phyloP scores from a whole-genome alignment of 2,888 invertebrate genomes.

The Dasypogon diadema region DNA sequence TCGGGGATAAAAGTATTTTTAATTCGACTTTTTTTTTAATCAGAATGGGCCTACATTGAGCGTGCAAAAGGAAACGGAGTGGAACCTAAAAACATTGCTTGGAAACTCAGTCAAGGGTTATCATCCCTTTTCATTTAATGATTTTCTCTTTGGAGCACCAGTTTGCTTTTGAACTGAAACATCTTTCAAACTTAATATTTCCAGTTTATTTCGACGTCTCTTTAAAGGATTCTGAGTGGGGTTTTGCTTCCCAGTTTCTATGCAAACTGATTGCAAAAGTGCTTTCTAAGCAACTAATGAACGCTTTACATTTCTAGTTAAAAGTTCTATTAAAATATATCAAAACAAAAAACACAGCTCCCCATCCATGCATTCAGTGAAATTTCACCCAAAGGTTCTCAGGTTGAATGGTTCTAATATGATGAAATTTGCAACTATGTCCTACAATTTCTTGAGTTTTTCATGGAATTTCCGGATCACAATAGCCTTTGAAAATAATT shows the following conservation, averaged over 20 bases:
- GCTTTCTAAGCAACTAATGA: not conserved
- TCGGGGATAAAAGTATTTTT: conserved; percentile 30
- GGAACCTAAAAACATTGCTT: conserved; percentile 20
- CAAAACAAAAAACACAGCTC: too few relatives aligned
- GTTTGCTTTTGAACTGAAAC: conserved; percentile 27
- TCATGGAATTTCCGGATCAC: too few relatives aligned
- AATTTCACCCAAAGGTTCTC: too few relatives aligned
- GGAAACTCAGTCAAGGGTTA: conserved; percentile 35
- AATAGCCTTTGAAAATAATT: too few relatives aligned
- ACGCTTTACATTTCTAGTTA: too few relatives aligned
- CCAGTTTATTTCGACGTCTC: not conserved
- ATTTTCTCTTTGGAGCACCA: conserved; percentile 2
- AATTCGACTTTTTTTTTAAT: conserved; percentile 28
- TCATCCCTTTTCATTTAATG: conserved; percentile 26
- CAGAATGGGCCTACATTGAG: conserved; percentile 25
- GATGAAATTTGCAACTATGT: too few relatives aligned
- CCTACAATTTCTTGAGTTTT: too few relatives aligned
- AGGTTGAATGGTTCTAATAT: too few relatives aligned
- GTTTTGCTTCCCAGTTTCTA: not conserved
- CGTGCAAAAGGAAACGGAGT: conserved; percentile 25
- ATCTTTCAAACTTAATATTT: conserved; percentile 44
- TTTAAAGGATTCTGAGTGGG: not conserved
- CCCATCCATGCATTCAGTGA: too few relatives aligned
- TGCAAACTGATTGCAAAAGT: not conserved
- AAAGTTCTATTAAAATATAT: too few relatives aligned